Evolutionary conservation across 2,888 invertebrate genomes (phyloP).

Genomic region (Dolichomitus sp.): DNA sequence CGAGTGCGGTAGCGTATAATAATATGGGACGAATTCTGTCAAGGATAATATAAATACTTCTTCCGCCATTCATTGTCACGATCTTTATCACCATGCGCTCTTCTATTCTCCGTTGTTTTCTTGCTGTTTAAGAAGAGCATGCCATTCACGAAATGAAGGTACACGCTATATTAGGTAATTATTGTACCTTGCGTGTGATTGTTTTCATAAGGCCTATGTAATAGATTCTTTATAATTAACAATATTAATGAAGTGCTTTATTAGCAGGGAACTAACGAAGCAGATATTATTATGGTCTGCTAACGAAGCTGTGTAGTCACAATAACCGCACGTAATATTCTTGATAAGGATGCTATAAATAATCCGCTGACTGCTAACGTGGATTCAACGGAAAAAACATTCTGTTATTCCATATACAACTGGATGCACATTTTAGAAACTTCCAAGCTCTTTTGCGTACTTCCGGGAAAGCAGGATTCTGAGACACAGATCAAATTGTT

Average conservation of each 20-base stretch:
- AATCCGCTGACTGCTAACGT: not conserved
- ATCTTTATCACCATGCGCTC: not conserved
- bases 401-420: not conserved
- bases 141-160: conserved; percentile 3
- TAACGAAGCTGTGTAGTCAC: conserved; percentile 48
- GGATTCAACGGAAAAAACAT: not conserved
- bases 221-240: conserved; percentile 26
- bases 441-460: not conserved
- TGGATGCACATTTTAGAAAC: not conserved
- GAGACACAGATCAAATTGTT: not conserved
- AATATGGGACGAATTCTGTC: not conserved
- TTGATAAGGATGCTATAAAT: conserved; percentile 3
- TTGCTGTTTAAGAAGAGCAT: not conserved
- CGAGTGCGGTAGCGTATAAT: not conserved
- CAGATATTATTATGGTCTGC: conserved; percentile 18
- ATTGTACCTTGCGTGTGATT: not conserved
- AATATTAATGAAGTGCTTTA: conserved; percentile 28
- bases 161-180: conserved; percentile 15
- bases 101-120: not conserved
- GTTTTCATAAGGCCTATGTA: not conserved
- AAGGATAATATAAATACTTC: conserved; percentile 1
- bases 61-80: conserved; percentile 3
- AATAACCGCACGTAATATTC: conserved; percentile 3
- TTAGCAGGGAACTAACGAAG: conserved; percentile 4
- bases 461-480: conserved; percentile 28